Conservation (phyloP, 2,113 vertebrate species). For the Odocoileus hemionus region DNA sequence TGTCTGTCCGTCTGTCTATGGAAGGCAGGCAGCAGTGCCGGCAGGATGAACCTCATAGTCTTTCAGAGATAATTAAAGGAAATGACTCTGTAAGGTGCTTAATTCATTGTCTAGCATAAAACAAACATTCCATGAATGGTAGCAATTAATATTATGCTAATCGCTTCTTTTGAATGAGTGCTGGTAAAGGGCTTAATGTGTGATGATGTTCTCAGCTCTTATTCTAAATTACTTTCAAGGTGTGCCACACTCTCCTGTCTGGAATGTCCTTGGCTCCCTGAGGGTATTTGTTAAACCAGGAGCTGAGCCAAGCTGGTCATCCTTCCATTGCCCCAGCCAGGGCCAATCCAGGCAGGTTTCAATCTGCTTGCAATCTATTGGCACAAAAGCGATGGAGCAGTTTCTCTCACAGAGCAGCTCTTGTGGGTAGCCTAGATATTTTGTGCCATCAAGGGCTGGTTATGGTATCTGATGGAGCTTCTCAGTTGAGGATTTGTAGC, state of each 20-base stretch:
- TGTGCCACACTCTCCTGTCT: neutral
- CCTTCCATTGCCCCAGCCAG: neutral
- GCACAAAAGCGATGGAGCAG: neutral
- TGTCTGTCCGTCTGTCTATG: neutral
- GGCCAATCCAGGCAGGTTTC: neutral
- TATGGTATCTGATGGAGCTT: neutral
- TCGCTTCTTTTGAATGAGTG: neutral
- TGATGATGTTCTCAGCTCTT: rapidly evolving
- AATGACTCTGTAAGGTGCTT: neutral
- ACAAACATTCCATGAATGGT: neutral
- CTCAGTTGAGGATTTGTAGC: neutral
- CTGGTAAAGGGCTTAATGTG: neutral
- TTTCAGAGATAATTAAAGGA: neutral
- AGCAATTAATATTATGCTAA: neutral
- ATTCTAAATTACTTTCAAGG: no score
- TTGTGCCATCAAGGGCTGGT: neutral
- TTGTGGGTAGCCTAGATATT: no score
- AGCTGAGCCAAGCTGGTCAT: neutral
- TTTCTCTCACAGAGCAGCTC: neutral
- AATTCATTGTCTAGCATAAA: neutral
- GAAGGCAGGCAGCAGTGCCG: neutral
- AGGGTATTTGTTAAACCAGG: neutral
- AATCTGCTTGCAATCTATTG: neutral
- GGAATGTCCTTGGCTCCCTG: neutral
- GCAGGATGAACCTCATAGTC: neutral